phyloP scores from a whole-genome alignment of 2,797 vertebrate genomes.

The Gila robusta region DNA sequence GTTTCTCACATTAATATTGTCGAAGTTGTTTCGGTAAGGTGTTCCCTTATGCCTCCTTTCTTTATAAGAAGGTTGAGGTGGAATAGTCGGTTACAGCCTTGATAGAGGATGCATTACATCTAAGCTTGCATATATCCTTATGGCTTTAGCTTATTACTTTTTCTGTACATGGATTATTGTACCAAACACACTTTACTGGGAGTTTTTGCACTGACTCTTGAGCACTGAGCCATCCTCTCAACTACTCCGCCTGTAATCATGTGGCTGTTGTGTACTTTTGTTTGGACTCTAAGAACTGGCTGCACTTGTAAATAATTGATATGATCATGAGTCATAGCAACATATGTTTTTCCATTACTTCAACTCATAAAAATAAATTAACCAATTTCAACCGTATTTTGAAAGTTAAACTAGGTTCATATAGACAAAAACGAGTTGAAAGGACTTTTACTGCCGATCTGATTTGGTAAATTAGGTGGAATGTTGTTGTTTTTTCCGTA shows the following conservation, averaged over 20 bases:
- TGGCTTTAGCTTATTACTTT: slow-evolving; percentile 20
- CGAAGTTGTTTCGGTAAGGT: not conserved
- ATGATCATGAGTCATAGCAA: not conserved
- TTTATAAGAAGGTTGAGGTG: not conserved
- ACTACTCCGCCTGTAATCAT: not conserved
- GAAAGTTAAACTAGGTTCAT: not conserved
- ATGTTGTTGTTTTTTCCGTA: too few relatives aligned
- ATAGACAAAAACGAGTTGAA: not conserved
- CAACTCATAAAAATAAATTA: not conserved
- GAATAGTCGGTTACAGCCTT: not conserved
- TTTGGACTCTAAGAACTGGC: not conserved
- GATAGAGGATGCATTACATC: slow-evolving; percentile 4
- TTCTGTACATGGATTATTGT: not conserved
- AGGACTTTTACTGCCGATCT: not conserved
- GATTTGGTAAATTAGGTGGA: not conserved
- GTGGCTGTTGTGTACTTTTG: not conserved
- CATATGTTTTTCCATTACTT: not conserved
- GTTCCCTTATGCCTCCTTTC: not conserved
- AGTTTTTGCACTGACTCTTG: not conserved
- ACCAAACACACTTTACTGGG: not conserved
- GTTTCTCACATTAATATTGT: slow-evolving; percentile 30
- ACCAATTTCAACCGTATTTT: not conserved
- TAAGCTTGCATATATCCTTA: slow-evolving; percentile 9
- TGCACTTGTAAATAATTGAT: not conserved
- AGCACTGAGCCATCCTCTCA: not conserved